These are phyloP conservation scores for Alauda arvensis DNA, from an alignment of 2,797 vertebrate species.

Conservation along the genomic window DNA sequence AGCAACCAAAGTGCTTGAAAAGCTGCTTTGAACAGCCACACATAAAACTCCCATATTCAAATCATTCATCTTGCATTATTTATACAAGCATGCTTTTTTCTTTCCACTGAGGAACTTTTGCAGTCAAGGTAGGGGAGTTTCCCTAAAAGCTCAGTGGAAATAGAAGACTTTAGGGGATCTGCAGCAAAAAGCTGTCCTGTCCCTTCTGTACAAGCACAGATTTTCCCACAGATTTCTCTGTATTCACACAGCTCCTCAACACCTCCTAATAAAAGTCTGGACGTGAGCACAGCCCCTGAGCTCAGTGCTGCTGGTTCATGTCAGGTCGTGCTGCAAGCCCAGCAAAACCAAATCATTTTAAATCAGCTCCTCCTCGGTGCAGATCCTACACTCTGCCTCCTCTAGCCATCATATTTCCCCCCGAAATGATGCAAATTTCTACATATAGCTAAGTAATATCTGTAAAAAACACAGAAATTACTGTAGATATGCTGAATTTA, in stretches of 20 bases:
- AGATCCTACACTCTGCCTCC: not conserved
- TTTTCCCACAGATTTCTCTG: not conserved
- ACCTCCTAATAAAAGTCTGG: not conserved
- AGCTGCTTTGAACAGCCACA: not conserved
- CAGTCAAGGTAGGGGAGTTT: not conserved
- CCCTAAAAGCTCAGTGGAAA: not conserved
- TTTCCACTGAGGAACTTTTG: not conserved
- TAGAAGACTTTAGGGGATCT: not conserved
- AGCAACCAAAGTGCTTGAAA: not conserved
- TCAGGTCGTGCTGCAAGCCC: not conserved
- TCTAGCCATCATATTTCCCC: not conserved
- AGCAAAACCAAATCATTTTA: not conserved
- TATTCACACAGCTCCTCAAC: not conserved
- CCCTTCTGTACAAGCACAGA: not conserved
- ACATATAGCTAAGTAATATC: not conserved
- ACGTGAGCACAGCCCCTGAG: not conserved
- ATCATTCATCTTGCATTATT: not conserved
- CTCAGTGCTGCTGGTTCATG: not conserved
- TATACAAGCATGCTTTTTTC: not conserved
- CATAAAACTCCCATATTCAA: not conserved
- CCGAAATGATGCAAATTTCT: not conserved
- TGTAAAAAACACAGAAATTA: not conserved
- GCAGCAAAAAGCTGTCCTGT: not conserved
- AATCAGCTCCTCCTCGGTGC: not conserved
- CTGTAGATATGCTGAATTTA: not conserved